Base-by-base conservation (phyloP, 2,797 vertebrate species). In the Xenentodon cancila region DNA sequence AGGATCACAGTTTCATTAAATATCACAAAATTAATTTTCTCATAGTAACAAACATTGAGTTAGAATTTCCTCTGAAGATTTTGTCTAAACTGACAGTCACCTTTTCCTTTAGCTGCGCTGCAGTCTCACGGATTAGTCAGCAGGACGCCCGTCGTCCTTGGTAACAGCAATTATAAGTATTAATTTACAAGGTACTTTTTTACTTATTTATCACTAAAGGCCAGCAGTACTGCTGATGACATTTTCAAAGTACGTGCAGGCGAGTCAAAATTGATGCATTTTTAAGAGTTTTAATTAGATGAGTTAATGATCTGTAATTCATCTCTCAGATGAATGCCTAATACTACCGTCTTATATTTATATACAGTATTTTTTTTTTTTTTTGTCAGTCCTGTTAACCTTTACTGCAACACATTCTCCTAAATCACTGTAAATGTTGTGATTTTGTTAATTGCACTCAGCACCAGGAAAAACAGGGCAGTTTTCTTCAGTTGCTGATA, bases 271-370 rank as follows among this genome's bases (percentile, higher is more conserved):
- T 45, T 30, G 59, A 82, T 79, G 75, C 48, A n/a, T 55, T 75
- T 73, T 71, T 50, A 66, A 57, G 68, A 70, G 47, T 77, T 81
- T 84, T 86, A 85, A 83, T 83, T 77, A 84, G 71, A 59, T 2
- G 20, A 81, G 18, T 50, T 83, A 86, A 84, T 80, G 80, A 74
- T 67, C 67, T 82, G 67, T 74, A 59, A 49, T 53, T 53, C 37
- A 64, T 62, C 66, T 0, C 71, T 71, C 27, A 32, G 59, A 27
- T 60, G 18, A 30, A 18, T 52, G 19, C 2, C 1, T 46, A 12
- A 1, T 17, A 19, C 20, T 22, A 3, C 53, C 59, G 42, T 22
- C 6, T 1, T 8, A 1, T 0, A 25, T 18, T 46, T 46, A 9
- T 43, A 30, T 30, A 30, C 30, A 30, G 30, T 1, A 12, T 22